Conservation (phyloP, 2,888 invertebrate genomes). For the Nezara viridula region DNA sequence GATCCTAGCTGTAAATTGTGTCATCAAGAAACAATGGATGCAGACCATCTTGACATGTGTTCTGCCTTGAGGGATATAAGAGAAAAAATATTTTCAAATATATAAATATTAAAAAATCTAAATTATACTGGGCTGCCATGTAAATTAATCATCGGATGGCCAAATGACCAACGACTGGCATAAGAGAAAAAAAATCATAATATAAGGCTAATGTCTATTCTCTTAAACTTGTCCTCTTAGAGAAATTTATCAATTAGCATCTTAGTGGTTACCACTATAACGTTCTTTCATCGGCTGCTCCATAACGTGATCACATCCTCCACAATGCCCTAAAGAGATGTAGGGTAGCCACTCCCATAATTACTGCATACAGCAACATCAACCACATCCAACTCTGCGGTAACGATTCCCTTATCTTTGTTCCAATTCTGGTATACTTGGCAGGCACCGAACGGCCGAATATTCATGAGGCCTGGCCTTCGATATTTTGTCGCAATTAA, state of each 20-base stretch:
- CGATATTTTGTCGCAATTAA: background rate
- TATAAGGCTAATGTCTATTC: no score
- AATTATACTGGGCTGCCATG: no score
- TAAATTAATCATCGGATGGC: no score
- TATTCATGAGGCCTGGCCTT: slow-evolving; percentile 16
- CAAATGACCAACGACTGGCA: no score
- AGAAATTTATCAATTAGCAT: background rate
- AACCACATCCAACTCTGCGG: background rate
- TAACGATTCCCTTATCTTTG: background rate
- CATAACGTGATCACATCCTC: background rate
- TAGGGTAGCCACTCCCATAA: background rate
- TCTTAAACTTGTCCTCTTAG: no score
- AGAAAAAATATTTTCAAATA: no score
- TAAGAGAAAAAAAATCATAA: no score
- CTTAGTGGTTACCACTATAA: background rate
- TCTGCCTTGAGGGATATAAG: no score
- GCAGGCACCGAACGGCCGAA: background rate
- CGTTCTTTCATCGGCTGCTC: background rate
- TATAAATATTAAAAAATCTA: no score
- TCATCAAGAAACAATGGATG: no score
- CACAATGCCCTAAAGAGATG: background rate
- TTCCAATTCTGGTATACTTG: background rate
- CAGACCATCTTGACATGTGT: no score
- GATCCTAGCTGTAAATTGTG: no score
- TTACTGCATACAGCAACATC: background rate